A percentile compares a stretch with the other conserved stretches of the same genome.
Evolutionary conservation across 2,888 invertebrate species (phyloP).

Genomic region (Anoplius nigerrimus): DNA sequence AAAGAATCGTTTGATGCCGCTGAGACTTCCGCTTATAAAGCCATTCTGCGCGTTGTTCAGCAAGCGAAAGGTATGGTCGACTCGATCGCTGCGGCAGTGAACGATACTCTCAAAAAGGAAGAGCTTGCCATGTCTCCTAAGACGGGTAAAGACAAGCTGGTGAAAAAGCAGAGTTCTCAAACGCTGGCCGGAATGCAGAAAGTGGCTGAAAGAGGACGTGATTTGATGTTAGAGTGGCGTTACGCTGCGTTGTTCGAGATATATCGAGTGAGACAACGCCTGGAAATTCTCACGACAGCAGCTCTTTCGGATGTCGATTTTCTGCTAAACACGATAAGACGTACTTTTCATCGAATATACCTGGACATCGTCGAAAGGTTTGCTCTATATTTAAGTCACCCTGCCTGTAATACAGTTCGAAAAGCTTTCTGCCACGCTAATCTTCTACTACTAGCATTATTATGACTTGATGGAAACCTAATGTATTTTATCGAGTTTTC

Average conservation of each 20-base stretch:
- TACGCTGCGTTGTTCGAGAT: slow-evolving; percentile 79
- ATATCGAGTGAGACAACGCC: slow-evolving; percentile 75
- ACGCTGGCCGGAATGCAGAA: not conserved
- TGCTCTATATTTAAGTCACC: too few species aligned
- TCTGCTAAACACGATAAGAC: slow-evolving; percentile 74
- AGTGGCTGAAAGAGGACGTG: slow-evolving; percentile 9
- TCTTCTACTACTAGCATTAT: too few species aligned
- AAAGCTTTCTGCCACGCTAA: too few species aligned
- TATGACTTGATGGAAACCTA: too few species aligned
- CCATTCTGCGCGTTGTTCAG: slow-evolving; percentile 43
- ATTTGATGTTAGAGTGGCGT: slow-evolving; percentile 78
- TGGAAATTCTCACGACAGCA: slow-evolving; percentile 72
- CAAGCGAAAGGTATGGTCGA: slow-evolving; percentile 43
- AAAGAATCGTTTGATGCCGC: slow-evolving; percentile 9
- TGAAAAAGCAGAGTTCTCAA: not conserved
- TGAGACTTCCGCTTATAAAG: slow-evolving; percentile 31
- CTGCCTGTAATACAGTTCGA: too few species aligned
- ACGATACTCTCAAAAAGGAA: slow-evolving; percentile 20
- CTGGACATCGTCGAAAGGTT: slow-evolving; percentile 75
- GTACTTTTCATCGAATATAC: slow-evolving; percentile 74
- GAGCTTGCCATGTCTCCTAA: not conserved
- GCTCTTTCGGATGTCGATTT: slow-evolving; percentile 75
- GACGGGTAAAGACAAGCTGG: not conserved
- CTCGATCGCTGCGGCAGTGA: not conserved
- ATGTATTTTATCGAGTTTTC: too few species aligned